Evolutionary conservation across 1,140 invertebrate species (phyloP).

Genomic region (Bombus difficillimus): DNA sequence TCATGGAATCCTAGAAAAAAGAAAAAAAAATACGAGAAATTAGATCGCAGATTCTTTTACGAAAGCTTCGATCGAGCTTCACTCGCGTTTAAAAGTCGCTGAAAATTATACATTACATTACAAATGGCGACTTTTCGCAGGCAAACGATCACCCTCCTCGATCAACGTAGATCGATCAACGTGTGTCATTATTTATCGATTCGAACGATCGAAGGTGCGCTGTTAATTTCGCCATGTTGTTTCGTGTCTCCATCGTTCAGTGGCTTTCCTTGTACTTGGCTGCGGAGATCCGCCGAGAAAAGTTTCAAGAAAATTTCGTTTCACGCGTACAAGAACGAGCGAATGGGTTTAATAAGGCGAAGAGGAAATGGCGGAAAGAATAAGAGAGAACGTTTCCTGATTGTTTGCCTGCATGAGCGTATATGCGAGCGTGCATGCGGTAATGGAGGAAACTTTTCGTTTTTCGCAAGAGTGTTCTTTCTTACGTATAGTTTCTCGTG

Average conservation of each 20-base stretch:
- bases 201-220: slow-evolving; percentile 9
- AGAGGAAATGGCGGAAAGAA: background rate
- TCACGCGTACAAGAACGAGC: slow-evolving; percentile 46
- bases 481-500: slow-evolving; percentile 56
- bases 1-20: slow-evolving; percentile 4
- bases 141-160: slow-evolving; percentile 15
- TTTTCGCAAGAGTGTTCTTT: slow-evolving; percentile 59
- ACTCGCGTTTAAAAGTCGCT: background rate
- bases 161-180: background rate
- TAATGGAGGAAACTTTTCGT: slow-evolving; percentile 21
- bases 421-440: slow-evolving; percentile 29
- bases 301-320: slow-evolving; percentile 74
- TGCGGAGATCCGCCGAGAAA: slow-evolving; percentile 59
- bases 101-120: too few relatives aligned
- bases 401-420: slow-evolving; percentile 20
- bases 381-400: slow-evolving; percentile 37
- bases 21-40: background rate
- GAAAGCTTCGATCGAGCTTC: background rate
- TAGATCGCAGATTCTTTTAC: slow-evolving; percentile 8
- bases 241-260: slow-evolving; percentile 45
- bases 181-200: background rate
- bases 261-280: slow-evolving; percentile 33
- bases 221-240: slow-evolving; percentile 14
- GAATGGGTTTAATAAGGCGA: background rate
- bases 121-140: background rate